Base-by-base conservation (phyloP, 1,140 invertebrate species). In the Drosophila takahashii region DNA sequence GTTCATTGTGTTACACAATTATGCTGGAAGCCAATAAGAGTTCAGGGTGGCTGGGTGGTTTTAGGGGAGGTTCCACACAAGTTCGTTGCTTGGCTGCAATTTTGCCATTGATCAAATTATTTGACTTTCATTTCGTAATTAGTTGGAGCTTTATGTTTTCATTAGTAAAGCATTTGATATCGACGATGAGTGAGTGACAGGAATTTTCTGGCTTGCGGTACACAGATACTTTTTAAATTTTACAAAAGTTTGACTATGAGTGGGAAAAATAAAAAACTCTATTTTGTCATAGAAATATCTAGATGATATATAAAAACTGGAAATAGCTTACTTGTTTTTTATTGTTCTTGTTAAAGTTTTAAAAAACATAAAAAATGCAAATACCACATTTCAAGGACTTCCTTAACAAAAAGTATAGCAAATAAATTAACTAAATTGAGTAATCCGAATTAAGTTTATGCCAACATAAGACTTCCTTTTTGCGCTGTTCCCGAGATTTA, bases 1-100 rank as follows among this genome's bases (percentile, higher is more conserved):
- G 58, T 74, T 79, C 66, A 85, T 81, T 85, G 64, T 85, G 69
- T 80, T 74, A 80, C 62, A 57, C 67, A 84, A 85, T 80, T 84
- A 77, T 34, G 34, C 22, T 26, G 47, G 29, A n/a, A 34, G 34
- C 13, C 59, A 29, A 27, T 13, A 3, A 10, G 22, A 29, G 26
- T 50, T 27, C 5, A 37, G 37, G 18, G 59, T 54, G 39, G 26
- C 7, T 65, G 32, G 62, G 18, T 22, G 15, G 15, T 32, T 41
- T 18, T 57, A 11, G 5, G 27, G 34, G 26, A 18, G 6, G 34
- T 57, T 29, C 5, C 29, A 22, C 22, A 47, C 61, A 36, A 65
- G 41, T n/a, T 62, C 15, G 41, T 53, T 45, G 39, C 42, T 45
- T 44, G 29, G 15, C 36, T 74, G 36, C 41, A 74, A 41, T 39